These are phyloP conservation scores for Microcebus lehilahytsara DNA, from an alignment of 2,113 vertebrate species.

Conservation along the genomic window DNA sequence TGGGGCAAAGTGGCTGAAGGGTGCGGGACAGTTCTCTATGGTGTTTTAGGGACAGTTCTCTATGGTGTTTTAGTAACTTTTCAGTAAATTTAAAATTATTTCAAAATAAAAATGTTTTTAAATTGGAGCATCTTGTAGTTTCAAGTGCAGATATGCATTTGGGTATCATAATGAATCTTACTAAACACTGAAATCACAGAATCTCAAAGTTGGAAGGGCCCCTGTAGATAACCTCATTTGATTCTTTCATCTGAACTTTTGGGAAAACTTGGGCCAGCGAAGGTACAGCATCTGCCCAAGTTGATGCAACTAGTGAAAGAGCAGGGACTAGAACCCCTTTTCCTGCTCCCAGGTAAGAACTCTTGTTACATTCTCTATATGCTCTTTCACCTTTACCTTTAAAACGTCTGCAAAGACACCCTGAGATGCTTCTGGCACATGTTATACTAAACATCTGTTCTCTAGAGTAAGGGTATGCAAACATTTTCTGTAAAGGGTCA, in stretches of 20 bases:
- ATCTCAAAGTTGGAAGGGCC: not conserved
- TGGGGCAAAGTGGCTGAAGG: not conserved
- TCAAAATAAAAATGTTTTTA: not conserved
- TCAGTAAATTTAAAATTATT: not conserved
- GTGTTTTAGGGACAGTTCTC: too few species aligned
- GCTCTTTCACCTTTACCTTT: not conserved
- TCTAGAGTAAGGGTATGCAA: not conserved
- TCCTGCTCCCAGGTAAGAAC: not conserved
- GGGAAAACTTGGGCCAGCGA: not conserved
- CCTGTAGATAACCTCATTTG: not conserved
- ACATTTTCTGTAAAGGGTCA: not conserved
- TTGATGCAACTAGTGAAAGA: not conserved
- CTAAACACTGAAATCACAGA: not conserved
- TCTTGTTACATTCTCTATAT: not conserved
- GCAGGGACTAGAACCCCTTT: not conserved
- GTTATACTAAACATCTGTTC: not conserved
- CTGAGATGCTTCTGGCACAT: not conserved
- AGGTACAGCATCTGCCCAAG: not conserved
- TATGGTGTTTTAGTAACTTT: not conserved
- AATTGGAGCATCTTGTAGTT: not conserved
- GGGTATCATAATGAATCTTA: not conserved
- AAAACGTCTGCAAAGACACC: not conserved
- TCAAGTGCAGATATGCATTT: not conserved
- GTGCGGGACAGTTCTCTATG: not conserved
- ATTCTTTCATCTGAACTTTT: slow-evolving; percentile 18